Conservation (phyloP, 2,888 invertebrate species). For the Crioceris asparagi region DNA sequence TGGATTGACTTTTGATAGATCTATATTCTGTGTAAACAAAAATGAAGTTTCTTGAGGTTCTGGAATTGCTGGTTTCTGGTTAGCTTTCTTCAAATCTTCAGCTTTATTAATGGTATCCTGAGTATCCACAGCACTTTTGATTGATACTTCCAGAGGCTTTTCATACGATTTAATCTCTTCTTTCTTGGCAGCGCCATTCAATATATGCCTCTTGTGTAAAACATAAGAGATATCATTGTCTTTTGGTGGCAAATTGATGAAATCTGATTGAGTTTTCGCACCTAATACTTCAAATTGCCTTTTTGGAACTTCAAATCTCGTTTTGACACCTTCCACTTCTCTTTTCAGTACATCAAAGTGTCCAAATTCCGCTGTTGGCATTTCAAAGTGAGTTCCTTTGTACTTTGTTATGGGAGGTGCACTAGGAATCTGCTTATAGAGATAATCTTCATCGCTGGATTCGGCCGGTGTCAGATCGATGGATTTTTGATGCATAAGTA, state of each 20-base stretch:
- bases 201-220: slow-evolving; percentile 71
- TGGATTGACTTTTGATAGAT: slow-evolving; percentile 62
- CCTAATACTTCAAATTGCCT: slow-evolving; percentile 57
- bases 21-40: slow-evolving; percentile 64
- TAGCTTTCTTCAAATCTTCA: slow-evolving; percentile 24
- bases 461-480: slow-evolving; percentile 77
- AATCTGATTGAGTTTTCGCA: slow-evolving; percentile 38
- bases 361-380: slow-evolving; percentile 42
- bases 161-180: slow-evolving; percentile 23
- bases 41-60: slow-evolving; percentile 41
- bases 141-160: slow-evolving; percentile 33
- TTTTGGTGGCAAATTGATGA: slow-evolving; percentile 39
- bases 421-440: slow-evolving; percentile 62
- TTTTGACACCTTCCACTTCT: slow-evolving; percentile 43
- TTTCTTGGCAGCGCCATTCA: slow-evolving; percentile 69
- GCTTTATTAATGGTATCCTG: slow-evolving; percentile 36
- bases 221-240: slow-evolving; percentile 75
- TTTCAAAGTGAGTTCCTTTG: slow-evolving; percentile 35
- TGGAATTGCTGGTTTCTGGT: slow-evolving; percentile 21
- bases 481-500: slow-evolving; percentile 76
- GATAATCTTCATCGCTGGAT: slow-evolving; percentile 74
- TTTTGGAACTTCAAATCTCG: slow-evolving; percentile 61
- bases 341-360: slow-evolving; percentile 53
- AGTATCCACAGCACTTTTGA: slow-evolving; percentile 27
- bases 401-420: slow-evolving; percentile 62